Evolutionary conservation across 1,140 invertebrate genomes (phyloP), one percentile per base, ranked within the genome.

Genomic region (Habropoda laboriosa): DNA sequence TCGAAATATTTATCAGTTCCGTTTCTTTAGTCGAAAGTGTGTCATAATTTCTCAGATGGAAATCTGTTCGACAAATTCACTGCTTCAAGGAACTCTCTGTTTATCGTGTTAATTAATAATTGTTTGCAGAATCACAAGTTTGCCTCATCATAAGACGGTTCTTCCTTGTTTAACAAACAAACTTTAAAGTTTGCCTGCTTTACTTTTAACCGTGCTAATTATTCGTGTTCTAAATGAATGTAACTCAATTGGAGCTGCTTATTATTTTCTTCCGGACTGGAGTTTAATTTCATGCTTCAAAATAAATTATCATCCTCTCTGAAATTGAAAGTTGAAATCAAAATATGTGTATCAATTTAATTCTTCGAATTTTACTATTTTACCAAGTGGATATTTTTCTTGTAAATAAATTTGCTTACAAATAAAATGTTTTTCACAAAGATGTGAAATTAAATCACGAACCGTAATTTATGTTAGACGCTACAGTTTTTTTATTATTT

Each of bases 101-200:
- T 68, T n/a, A 35, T 68, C 64, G 32, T 30, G 32, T 51, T 68
- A 24, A 68, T 51, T 51, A 68, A 68, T 35, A 35, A 68, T 35
- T 35, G 32, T 51, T 68, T 51, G 40, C 10, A 8, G 30, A 51
- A 51, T 49, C 13, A 27, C 30, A 21, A 68, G 45, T 35, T 10
- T 32, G 21, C 10, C 18, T 42, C 32, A n/a, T 38, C 3, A n/a
- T n/a, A 51, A 67, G 38, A 63, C 3, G n/a, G 13, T 42, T 24
- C 16, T 5, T 42, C 35, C 18, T 63, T 63, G 24, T 18, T 64
- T 5, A 27, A 42, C 47, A 49, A 68, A 35, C 47, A 68, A 68
- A 51, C n/a, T 68, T 51, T 24, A 8, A 6, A 18, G 10, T 51
- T 47, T 16, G 30, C n/a, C 51, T 67, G 64, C 24, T 68, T 51